These are phyloP conservation scores for pig (Sus scrofa) DNA, from an alignment of 2,113 vertebrate genomes.

Conservation along the genomic window T2T-Sscrofa CM000812.6:70735001-70735500, in stretches of 20 bases:
- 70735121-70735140: neutral
- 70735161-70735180: neutral
- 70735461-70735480: neutral
- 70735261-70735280: neutral
- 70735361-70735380: constrained; percentile 1
- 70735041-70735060: neutral
- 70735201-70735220: neutral
- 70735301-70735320: neutral
- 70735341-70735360: neutral
- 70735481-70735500: neutral
- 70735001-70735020: neutral
- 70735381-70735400: neutral
- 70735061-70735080: neutral
- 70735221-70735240: neutral
- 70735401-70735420: neutral
- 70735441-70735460: neutral
- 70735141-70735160: neutral
- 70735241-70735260: neutral
- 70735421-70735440: neutral
- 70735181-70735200: neutral
- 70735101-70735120: neutral
- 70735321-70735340: neutral
- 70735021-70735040: neutral
- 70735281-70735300: neutral
- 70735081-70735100: neutral